Conservation (phyloP, 2,113 vertebrate species). For the Mixornis gularis region DNA sequence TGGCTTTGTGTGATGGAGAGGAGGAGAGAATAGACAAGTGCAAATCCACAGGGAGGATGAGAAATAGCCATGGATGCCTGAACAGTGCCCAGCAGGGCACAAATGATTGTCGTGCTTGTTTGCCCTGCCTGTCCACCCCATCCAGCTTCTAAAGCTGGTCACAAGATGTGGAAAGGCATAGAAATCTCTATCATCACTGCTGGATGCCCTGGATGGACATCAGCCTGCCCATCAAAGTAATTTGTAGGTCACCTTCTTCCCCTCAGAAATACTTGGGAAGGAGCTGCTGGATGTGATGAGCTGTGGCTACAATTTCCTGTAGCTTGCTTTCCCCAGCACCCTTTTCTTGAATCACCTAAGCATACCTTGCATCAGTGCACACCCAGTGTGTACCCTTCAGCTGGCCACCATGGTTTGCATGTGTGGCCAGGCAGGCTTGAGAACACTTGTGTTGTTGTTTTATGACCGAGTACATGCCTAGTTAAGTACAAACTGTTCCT, state of each 20-base stretch:
- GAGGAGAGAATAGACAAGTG: background rate
- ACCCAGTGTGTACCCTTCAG: background rate
- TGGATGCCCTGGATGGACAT: background rate
- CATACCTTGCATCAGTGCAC: background rate
- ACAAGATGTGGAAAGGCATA: background rate
- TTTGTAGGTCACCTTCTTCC: background rate
- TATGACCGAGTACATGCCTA: fast-evolving
- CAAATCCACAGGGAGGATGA: background rate
- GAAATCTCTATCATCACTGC: background rate
- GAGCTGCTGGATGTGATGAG: background rate
- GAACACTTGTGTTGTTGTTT: background rate
- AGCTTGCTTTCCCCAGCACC: background rate
- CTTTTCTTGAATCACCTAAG: background rate
- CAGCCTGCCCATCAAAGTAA: background rate
- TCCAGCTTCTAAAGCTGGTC: background rate
- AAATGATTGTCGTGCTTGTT: background rate
- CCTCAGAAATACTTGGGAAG: background rate
- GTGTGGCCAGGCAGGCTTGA: background rate
- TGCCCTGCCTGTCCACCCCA: background rate
- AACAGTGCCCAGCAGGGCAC: background rate
- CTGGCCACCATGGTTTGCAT: background rate
- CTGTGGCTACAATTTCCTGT: background rate
- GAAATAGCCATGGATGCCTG: background rate
- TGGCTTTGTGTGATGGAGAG: background rate
- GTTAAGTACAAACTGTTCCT: background rate